Conservation (phyloP, 2,797 vertebrate genomes). For the Botia kubotai region DNA sequence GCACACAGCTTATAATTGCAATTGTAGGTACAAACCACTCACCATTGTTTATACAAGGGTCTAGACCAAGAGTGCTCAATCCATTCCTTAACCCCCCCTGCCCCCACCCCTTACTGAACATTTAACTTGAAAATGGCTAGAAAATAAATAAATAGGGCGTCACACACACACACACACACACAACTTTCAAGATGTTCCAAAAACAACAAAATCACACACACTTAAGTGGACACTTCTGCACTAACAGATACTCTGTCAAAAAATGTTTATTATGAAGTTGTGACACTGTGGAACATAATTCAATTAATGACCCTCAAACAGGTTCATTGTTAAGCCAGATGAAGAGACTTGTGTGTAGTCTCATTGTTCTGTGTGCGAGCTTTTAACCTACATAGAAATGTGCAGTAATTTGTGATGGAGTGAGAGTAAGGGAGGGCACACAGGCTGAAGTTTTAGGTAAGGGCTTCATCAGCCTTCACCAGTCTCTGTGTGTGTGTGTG, state of each 20-base stretch:
- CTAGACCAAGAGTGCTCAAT: slow-evolving; percentile 5
- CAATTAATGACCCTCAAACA: background rate
- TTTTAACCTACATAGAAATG: slow-evolving; percentile 5
- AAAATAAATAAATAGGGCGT: background rate
- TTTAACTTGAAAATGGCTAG: background rate
- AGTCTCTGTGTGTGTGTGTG: slow-evolving; percentile 5
- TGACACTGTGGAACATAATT: background rate
- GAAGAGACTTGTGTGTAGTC: background rate
- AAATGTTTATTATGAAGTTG: background rate
- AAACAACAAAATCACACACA: background rate
- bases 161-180: background rate
- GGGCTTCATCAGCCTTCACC: slow-evolving; percentile 33
- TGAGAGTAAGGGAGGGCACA: slow-evolving; percentile 14
- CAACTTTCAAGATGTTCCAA: background rate
- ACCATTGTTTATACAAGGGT: slow-evolving; percentile 18
- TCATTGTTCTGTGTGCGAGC: slow-evolving; percentile 3
- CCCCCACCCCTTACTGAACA: background rate
- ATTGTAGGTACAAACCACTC: slow-evolving; percentile 8
- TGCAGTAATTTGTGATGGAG: slow-evolving; percentile 20
- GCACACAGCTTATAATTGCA: slow-evolving; percentile 19
- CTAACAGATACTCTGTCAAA: no score
- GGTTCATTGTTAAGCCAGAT: background rate
- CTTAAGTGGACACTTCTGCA: background rate
- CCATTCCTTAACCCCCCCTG: background rate
- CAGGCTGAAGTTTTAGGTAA: slow-evolving; percentile 15